These are phyloP conservation scores for Pelvicachromis taeniatus DNA, from an alignment of 2,113 vertebrate species.

Conservation along the genomic window DNA sequence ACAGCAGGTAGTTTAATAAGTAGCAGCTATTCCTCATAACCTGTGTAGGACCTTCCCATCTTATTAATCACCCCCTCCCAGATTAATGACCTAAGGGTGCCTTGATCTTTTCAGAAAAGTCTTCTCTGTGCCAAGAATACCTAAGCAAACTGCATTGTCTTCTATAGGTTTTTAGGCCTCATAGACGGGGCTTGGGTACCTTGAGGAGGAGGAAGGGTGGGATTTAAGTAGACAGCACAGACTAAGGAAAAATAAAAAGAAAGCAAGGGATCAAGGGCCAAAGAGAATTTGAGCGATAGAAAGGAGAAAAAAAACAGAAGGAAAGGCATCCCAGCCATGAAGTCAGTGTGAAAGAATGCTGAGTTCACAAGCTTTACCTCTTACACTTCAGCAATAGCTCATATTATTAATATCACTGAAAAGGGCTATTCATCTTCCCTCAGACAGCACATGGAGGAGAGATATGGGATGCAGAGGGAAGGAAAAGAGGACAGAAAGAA, in stretches of 20 bases:
- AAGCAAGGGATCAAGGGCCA: constrained; percentile 7
- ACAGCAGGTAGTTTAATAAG: constrained; percentile 53
- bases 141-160: constrained; percentile 39
- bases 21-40: constrained; percentile 34
- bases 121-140: constrained; percentile 52
- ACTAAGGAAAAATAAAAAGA: constrained; percentile 8
- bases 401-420: constrained; percentile 72
- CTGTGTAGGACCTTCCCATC: constrained; percentile 26
- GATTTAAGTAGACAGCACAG: not conserved
- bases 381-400: constrained; percentile 64
- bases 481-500: constrained; percentile 21
- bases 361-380: constrained; percentile 69
- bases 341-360: constrained; percentile 74
- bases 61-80: constrained; percentile 63
- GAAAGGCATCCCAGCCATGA: constrained; percentile 56
- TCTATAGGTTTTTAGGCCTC: constrained; percentile 56
- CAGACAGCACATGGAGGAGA: constrained; percentile 52
- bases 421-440: constrained; percentile 65
- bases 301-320: not conserved
- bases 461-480: constrained; percentile 28
- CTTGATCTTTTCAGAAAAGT: constrained; percentile 61
- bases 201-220: not conserved
- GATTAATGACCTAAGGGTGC: constrained; percentile 66
- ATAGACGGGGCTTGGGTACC: not conserved
- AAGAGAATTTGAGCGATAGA: constrained; percentile 36